These are phyloP conservation scores for Apocheima hispidaria DNA, from an alignment of 2,888 invertebrate genomes.

Conservation along the genomic window DNA sequence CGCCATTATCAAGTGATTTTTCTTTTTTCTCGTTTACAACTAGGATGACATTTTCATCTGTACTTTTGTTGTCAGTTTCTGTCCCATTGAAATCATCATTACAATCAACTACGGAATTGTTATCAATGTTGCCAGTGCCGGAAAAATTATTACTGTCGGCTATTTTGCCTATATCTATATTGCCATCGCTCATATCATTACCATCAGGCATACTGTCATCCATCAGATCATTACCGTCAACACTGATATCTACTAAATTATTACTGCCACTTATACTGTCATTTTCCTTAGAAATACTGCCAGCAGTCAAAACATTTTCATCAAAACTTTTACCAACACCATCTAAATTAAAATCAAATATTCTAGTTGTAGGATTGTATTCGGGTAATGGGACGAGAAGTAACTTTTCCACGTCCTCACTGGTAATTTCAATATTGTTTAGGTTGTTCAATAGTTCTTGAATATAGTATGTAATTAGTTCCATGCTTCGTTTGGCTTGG, in stretches of 20 bases:
- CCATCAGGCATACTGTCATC: not conserved
- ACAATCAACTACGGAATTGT: no score
- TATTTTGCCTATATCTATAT: no score
- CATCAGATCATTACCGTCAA: not conserved
- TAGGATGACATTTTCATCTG: slow-evolving; percentile 54
- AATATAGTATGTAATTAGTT: slow-evolving; percentile 64
- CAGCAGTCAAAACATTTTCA: slow-evolving; percentile 5
- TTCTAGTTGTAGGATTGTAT: slow-evolving; percentile 44
- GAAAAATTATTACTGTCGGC: no score
- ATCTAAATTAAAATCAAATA: slow-evolving; percentile 60
- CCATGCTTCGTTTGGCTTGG: slow-evolving; percentile 58
- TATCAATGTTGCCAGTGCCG: no score
- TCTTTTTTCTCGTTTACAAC: slow-evolving; percentile 59
- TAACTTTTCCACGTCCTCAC: slow-evolving; percentile 41
- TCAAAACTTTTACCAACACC: slow-evolving; percentile 47
- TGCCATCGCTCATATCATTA: not conserved
- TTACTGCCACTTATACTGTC: not conserved
- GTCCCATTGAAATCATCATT: not conserved
- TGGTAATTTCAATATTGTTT: slow-evolving; percentile 50
- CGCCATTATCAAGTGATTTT: slow-evolving; percentile 39
- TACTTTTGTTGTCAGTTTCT: not conserved
- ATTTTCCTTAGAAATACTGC: not conserved
- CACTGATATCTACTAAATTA: not conserved
- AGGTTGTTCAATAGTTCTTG: slow-evolving; percentile 59
- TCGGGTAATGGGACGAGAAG: slow-evolving; percentile 66